Evolutionary conservation across 2,797 vertebrate genomes (phyloP).

Genomic region (Sebastes itinus): DNA sequence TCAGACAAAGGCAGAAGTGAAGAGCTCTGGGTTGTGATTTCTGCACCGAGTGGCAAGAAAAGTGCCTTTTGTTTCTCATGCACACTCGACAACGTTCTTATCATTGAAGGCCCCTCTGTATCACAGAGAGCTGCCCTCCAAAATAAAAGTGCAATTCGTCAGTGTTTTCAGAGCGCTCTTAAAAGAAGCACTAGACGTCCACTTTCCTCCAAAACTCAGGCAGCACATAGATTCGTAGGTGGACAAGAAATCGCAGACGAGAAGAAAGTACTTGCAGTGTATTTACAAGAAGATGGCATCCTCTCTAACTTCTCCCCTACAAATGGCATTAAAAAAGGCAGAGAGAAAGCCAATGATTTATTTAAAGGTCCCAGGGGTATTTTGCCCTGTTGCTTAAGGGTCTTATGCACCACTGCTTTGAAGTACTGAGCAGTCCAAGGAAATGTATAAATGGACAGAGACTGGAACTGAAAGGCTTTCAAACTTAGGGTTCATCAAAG

Average conservation of each 20-base stretch:
- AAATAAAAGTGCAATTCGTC: constrained; percentile 69
- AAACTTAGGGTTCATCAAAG: constrained; percentile 65
- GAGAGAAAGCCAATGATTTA: constrained; percentile 74
- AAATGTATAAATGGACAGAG: constrained; percentile 73
- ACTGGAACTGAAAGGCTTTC: constrained; percentile 67
- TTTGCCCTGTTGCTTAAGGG: constrained; percentile 74
- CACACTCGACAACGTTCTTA: constrained; percentile 39
- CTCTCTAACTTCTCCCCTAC: constrained; percentile 40
- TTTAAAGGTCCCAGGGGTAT: constrained; percentile 74
- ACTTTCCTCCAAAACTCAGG: constrained; percentile 49
- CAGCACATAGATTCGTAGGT: constrained; percentile 11
- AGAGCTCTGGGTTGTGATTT: neutral
- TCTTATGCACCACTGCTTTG: constrained; percentile 72
- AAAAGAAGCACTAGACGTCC: constrained; percentile 37
- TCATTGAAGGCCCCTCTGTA: constrained; percentile 34
- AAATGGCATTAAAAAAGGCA: constrained; percentile 66
- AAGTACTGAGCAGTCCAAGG: constrained; percentile 62
- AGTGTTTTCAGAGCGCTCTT: constrained; percentile 51
- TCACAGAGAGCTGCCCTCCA: constrained; percentile 42
- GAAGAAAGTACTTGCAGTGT: constrained; percentile 49
- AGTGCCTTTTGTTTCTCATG: constrained; percentile 29
- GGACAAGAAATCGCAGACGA: constrained; percentile 34
- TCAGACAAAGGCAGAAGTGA: neutral
- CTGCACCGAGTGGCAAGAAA: constrained; percentile 8
- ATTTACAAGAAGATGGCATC: constrained; percentile 58